Percentiles rank a stretch among this genome's conserved stretches.
phyloP scores from a whole-genome alignment of 1,140 invertebrate species.

The Gonioctena quinquepunctata region DNA sequence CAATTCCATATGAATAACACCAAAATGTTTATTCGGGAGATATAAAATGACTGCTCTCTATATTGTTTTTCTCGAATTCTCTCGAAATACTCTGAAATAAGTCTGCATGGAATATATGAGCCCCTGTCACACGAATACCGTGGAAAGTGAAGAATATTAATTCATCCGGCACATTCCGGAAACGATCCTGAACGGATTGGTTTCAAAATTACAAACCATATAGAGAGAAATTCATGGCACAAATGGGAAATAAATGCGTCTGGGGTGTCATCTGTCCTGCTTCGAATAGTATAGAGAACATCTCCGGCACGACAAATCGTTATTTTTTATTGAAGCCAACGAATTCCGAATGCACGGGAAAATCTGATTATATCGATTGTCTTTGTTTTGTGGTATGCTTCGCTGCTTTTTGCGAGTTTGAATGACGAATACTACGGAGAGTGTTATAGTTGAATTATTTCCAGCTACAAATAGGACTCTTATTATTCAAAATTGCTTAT shows the following conservation, averaged over 20 bases:
- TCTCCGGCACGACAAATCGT: conserved; percentile 18
- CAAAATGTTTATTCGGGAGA: too few relatives aligned
- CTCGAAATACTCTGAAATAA: too few relatives aligned
- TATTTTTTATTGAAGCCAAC: conserved; percentile 17
- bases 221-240: conserved; percentile 21
- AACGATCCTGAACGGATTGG: background rate
- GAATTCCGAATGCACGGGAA: conserved; percentile 9
- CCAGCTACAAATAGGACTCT: too few relatives aligned
- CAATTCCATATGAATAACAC: too few relatives aligned
- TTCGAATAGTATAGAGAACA: background rate
- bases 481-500: too few relatives aligned
- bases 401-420: background rate
- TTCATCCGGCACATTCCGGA: background rate
- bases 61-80: too few relatives aligned
- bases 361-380: conserved; percentile 16
- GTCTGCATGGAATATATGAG: too few relatives aligned
- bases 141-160: background rate
- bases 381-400: background rate
- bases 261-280: conserved; percentile 19
- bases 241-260: conserved; percentile 24
- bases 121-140: too few relatives aligned
- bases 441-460: too few relatives aligned
- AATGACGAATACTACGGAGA: too few relatives aligned
- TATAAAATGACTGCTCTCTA: too few relatives aligned
- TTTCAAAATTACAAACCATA: conserved; percentile 18